Evolutionary conservation across 2,113 vertebrate species (phyloP).

Genomic region (Heterotilapia buettikoferi): DNA sequence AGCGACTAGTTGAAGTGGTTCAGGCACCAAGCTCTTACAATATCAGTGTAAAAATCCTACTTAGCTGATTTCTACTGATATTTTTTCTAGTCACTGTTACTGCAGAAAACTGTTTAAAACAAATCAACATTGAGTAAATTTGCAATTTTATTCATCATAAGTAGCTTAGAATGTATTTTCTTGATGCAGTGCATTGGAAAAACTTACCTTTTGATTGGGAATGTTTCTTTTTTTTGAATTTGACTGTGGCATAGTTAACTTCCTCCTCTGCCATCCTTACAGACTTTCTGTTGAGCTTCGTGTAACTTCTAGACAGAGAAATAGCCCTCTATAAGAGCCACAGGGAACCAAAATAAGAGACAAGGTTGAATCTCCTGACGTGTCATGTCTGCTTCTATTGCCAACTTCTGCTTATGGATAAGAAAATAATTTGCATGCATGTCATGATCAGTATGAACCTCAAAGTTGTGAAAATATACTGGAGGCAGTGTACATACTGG

Average conservation of each 20-base stretch:
- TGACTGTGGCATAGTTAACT: slow-evolving; percentile 3
- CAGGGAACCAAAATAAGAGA: neutral
- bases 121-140: neutral
- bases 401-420: neutral
- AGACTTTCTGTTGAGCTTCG: neutral
- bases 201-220: neutral
- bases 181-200: neutral
- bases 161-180: neutral
- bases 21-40: neutral
- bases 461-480: neutral
- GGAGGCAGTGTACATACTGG: neutral
- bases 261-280: neutral
- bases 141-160: neutral
- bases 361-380: fast-evolving
- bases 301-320: neutral
- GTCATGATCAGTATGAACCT: neutral
- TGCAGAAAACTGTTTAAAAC: neutral
- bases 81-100: neutral
- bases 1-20: neutral
- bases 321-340: neutral
- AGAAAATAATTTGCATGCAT: neutral
- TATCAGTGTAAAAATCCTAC: neutral
- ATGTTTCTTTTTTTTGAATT: neutral
- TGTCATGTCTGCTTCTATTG: neutral
- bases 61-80: neutral